phyloP scores from a whole-genome alignment of 2,797 vertebrate genomes.

The Uromys caudimaculatus region DNA sequence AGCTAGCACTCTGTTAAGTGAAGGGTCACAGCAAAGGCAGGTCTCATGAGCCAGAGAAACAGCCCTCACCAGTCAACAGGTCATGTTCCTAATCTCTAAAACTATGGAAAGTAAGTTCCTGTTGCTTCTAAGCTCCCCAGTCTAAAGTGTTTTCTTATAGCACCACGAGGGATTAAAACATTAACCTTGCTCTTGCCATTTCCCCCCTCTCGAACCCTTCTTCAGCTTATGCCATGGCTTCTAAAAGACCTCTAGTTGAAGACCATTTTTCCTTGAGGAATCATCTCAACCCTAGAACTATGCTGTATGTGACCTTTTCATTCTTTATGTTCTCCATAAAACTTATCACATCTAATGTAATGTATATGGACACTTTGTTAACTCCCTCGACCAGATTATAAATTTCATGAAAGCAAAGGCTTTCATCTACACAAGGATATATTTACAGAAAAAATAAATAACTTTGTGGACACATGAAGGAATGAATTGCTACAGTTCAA shows the following conservation, averaged over 20 bases:
- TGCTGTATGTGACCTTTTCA: too few species aligned
- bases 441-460: neutral
- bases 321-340: neutral
- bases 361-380: neutral
- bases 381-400: neutral
- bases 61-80: neutral
- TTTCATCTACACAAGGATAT: neutral
- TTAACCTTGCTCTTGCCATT: neutral
- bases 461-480: neutral
- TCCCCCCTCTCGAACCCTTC: neutral
- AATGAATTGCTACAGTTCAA: neutral
- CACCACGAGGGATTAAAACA: neutral
- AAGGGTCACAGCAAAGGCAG: neutral
- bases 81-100: neutral
- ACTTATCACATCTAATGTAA: neutral
- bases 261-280: neutral
- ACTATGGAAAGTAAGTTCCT: neutral
- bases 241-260: neutral
- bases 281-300: neutral
- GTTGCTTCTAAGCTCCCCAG: neutral
- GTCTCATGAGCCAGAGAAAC: neutral
- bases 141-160: neutral
- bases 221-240: neutral
- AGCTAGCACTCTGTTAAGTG: too few species aligned
- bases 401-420: neutral